Evolutionary conservation across 2,888 invertebrate genomes (phyloP).

Genomic region (Conus canariensis): DNA sequence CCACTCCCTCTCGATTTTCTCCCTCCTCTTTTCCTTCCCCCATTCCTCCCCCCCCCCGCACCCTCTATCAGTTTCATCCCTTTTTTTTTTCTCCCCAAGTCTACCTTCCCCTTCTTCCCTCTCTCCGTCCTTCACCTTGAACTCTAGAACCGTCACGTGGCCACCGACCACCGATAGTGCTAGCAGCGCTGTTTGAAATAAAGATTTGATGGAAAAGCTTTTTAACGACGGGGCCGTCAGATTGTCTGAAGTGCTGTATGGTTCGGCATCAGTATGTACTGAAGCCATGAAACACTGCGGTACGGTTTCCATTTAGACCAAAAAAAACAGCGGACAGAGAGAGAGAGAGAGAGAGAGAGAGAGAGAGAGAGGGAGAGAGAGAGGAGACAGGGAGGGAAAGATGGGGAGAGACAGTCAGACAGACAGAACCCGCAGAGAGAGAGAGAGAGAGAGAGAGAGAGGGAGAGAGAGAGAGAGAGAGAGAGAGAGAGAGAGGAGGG

Average conservation of each 20-base stretch:
- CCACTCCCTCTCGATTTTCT: background rate
- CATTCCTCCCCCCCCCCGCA: background rate
- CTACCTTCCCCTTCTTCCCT: background rate
- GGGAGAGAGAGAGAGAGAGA: background rate
- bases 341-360: background rate
- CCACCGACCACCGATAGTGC: too few species aligned
- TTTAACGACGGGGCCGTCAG: too few species aligned
- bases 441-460: background rate
- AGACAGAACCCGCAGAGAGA: background rate
- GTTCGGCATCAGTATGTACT: too few species aligned
- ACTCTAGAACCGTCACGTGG: background rate
- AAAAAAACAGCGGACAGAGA: background rate
- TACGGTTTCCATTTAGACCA: too few species aligned
- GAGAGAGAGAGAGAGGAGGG: background rate
- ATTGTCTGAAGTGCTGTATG: too few species aligned
- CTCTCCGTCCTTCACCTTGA: background rate
- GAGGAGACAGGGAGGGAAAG: background rate
- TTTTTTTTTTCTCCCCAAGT: too few species aligned
- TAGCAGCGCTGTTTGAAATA: too few species aligned
- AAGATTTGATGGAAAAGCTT: too few species aligned
- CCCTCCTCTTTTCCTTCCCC: background rate
- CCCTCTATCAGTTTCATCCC: too few species aligned
- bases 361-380: background rate
- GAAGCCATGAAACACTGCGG: too few species aligned
- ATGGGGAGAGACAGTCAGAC: background rate